Evolutionary conservation across 2,113 vertebrate species (phyloP).

Genomic region (Vireo altiloquus): DNA sequence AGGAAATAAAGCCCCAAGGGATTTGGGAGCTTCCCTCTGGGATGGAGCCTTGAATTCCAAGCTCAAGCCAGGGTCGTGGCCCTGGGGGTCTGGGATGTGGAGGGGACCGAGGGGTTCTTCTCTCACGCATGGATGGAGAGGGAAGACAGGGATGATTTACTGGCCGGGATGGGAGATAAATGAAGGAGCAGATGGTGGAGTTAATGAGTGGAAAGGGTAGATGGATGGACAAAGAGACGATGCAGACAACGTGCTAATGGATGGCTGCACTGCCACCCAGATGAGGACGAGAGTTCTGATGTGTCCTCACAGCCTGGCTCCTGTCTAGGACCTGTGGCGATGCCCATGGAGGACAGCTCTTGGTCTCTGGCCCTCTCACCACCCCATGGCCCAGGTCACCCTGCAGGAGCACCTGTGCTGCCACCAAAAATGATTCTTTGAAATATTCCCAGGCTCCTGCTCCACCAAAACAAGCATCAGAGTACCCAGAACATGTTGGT

Average conservation of each 20-base stretch:
- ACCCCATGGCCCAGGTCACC: not conserved
- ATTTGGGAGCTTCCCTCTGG: not conserved
- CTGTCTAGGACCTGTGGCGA: not conserved
- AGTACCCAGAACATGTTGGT: not conserved
- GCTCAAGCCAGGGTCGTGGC: not conserved
- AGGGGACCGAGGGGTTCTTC: not conserved
- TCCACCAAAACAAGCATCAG: not conserved
- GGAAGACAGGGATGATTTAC: not conserved
- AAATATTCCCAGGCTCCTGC: not conserved
- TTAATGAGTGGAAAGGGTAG: slow-evolving; percentile 47
- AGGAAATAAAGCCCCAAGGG: not conserved
- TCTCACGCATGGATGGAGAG: not conserved
- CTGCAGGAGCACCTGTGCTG: not conserved
- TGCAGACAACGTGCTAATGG: not conserved
- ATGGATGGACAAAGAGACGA: slow-evolving; percentile 34
- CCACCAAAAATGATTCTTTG: not conserved
- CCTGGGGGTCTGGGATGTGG: not conserved
- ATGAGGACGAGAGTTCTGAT: not conserved
- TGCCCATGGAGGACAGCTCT: not conserved
- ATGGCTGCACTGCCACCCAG: not conserved
- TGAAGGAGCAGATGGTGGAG: slow-evolving; percentile 48
- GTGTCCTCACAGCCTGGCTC: not conserved
- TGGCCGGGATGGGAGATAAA: not conserved
- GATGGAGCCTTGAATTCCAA: not conserved
- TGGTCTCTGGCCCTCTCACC: not conserved